Conservation (phyloP, 2,888 invertebrate genomes). For the Sinodicranocentrus sp. region DNA sequence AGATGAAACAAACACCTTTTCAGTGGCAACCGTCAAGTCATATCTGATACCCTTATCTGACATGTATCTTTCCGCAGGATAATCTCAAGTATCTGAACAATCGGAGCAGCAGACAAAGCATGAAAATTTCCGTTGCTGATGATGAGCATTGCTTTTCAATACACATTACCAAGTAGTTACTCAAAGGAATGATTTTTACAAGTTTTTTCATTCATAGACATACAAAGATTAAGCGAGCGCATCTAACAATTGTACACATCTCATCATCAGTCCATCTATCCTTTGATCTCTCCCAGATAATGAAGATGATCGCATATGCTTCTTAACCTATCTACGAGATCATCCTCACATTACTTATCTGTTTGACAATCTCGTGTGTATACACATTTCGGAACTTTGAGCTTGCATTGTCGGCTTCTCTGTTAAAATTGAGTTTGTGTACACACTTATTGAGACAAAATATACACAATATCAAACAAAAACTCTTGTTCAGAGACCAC, state of each 20-base stretch:
- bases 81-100: not conserved
- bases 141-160: not conserved
- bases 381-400: constrained; percentile 11
- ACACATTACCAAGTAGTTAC: not conserved
- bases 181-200: constrained; percentile 14
- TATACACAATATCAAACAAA: constrained; percentile 19
- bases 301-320: constrained; percentile 31
- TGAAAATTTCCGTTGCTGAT: too few species aligned
- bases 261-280: constrained; percentile 6
- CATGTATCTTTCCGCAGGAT: constrained; percentile 27
- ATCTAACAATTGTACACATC: not conserved
- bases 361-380: constrained; percentile 54
- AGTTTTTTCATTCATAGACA: constrained; percentile 17
- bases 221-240: constrained; percentile 14
- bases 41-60: constrained; percentile 55
- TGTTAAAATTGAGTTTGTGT: constrained; percentile 47
- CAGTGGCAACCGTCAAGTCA: constrained; percentile 64
- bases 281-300: constrained; percentile 17
- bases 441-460: constrained; percentile 60
- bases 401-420: constrained; percentile 42
- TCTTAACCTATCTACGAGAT: constrained; percentile 41
- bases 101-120: too few species aligned
- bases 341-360: constrained; percentile 50
- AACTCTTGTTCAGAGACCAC: constrained; percentile 35
- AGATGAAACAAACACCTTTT: constrained; percentile 62